Conservation (phyloP, 2,797 vertebrate genomes). For the Alcedo quadribrachys region DNA sequence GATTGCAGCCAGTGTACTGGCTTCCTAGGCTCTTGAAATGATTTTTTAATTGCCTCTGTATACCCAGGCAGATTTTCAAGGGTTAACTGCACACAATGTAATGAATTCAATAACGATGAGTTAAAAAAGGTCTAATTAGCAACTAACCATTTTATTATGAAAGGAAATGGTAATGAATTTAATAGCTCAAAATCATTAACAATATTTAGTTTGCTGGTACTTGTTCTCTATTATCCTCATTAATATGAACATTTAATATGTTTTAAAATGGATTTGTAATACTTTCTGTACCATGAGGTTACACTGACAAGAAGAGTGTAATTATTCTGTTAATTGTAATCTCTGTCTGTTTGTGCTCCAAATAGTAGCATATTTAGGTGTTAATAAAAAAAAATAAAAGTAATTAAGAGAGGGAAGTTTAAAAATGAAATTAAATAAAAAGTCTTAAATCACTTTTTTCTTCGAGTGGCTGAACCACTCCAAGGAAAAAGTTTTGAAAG, state of each 20-base stretch:
- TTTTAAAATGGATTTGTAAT: constrained; percentile 86
- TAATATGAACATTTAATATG: constrained; percentile 87
- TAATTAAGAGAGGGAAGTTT: constrained; percentile 82
- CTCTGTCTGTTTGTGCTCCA: constrained; percentile 81
- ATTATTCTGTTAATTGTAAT: constrained; percentile 86
- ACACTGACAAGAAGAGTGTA: constrained; percentile 82
- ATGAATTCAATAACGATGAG: constrained; percentile 95
- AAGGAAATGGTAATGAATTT: constrained; percentile 94
- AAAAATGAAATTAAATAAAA: constrained; percentile 78
- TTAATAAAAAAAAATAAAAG: constrained; percentile 72
- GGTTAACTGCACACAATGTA: constrained; percentile 85
- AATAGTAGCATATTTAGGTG: constrained; percentile 82
- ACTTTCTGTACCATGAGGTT: constrained; percentile 82
- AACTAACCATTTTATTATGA: constrained; percentile 92
- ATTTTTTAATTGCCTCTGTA: constrained; percentile 77
- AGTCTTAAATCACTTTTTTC: constrained; percentile 24
- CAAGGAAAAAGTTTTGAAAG: constrained; percentile 66
- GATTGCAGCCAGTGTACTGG: constrained; percentile 3
- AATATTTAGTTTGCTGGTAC: constrained; percentile 85
- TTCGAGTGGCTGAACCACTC: not conserved
- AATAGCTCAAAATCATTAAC: constrained; percentile 97
- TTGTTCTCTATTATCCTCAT: constrained; percentile 85
- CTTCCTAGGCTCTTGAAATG: constrained; percentile 58
- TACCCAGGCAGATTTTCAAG: constrained; percentile 81
- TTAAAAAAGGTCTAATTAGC: constrained; percentile 96